phyloP scores from a whole-genome alignment of 2,113 vertebrate species.

The Chiloscyllium plagiosum region DNA sequence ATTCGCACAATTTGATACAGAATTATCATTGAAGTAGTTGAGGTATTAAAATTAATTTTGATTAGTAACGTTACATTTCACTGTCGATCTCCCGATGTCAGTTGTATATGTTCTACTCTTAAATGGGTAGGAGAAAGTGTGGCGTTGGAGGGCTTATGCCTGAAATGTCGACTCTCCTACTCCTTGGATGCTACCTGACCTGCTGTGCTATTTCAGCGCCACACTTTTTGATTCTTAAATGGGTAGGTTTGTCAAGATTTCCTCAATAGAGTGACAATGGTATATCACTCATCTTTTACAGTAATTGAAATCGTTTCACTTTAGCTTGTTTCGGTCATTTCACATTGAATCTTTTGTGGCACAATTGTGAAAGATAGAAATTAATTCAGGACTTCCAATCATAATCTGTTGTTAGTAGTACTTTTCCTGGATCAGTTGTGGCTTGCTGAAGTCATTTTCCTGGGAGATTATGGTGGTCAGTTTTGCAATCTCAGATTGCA shows the following conservation, averaged over 20 bases:
- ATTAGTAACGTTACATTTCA: neutral
- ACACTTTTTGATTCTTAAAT: too few species aligned
- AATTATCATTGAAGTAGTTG: neutral
- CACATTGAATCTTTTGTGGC: neutral
- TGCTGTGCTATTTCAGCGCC: too few species aligned
- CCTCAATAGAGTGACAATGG: neutral
- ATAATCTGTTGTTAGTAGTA: neutral
- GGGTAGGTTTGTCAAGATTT: neutral
- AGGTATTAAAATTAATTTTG: neutral
- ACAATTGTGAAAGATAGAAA: neutral
- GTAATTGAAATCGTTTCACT: neutral
- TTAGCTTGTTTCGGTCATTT: neutral
- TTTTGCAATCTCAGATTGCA: too few species aligned
- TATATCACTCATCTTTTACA: neutral
- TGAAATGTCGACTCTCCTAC: too few species aligned
- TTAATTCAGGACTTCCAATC: neutral
- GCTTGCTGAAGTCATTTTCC: too few species aligned
- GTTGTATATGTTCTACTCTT: too few species aligned
- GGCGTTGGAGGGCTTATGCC: too few species aligned
- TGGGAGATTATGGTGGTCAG: too few species aligned
- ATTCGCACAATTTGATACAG: neutral
- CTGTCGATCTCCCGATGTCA: neutral
- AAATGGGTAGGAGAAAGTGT: too few species aligned
- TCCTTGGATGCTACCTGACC: too few species aligned
- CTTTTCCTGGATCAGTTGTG: too few species aligned